Evolutionary conservation across 2,113 vertebrate species (phyloP).

Genomic region (Apodemus sylvaticus): DNA sequence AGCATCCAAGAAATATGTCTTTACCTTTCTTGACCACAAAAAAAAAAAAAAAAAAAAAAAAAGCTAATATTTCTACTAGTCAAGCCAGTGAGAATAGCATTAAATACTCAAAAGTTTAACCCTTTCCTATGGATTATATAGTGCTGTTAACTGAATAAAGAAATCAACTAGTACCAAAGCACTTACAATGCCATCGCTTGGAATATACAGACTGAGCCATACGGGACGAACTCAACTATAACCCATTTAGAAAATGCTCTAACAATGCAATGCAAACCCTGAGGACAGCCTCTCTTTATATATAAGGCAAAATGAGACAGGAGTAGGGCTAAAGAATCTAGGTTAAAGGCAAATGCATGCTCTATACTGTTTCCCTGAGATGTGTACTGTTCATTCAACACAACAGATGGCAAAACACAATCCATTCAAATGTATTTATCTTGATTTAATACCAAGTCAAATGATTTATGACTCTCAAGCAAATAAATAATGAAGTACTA

Average conservation of each 20-base stretch:
- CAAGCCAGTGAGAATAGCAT: background rate
- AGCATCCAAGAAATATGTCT: background rate
- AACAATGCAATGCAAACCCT: background rate
- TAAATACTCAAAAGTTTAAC: background rate
- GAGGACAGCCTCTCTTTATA: background rate
- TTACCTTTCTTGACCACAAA: background rate
- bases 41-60: too few relatives aligned
- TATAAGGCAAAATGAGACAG: background rate
- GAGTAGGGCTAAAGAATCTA: background rate
- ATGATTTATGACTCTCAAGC: too few relatives aligned
- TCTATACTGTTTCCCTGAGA: background rate
- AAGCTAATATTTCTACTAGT: background rate
- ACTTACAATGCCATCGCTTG: background rate
- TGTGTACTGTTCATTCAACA: background rate
- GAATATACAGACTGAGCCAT: background rate
- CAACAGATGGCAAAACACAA: background rate
- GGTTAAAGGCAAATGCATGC: background rate
- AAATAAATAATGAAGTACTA: too few relatives aligned
- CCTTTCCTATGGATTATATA: background rate
- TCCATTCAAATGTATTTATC: slow-evolving; percentile 6
- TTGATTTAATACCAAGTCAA: background rate
- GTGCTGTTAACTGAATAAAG: background rate
- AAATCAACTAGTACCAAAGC: background rate
- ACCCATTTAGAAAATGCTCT: background rate
- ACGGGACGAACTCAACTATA: background rate